Evolutionary conservation across 1,140 invertebrate genomes (phyloP).

Genomic region (Nasonia vitripennis): DNA sequence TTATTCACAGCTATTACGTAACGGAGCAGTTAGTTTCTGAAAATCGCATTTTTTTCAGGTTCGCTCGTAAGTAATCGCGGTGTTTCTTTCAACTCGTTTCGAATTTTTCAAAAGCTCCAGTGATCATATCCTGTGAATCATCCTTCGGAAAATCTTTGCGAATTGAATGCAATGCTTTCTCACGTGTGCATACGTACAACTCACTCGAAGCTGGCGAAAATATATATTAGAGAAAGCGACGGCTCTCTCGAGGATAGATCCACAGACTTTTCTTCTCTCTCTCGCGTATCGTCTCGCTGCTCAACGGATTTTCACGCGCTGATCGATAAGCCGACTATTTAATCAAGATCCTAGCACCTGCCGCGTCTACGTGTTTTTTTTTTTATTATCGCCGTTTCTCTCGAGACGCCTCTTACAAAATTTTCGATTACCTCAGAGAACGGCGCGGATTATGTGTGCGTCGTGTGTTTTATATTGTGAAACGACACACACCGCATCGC

Average conservation of each 20-base stretch:
- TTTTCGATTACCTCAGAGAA: background rate
- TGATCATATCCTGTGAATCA: background rate
- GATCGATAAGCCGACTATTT: background rate
- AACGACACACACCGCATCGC: background rate
- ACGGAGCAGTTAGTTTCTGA: background rate
- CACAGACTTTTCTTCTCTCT: background rate
- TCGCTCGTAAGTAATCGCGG: too few species aligned
- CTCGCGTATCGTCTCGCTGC: too few species aligned
- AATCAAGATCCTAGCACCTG: background rate
- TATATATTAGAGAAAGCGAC: background rate
- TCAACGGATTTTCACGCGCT: background rate
- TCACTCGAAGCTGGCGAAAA: too few species aligned
- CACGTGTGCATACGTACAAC: too few species aligned
- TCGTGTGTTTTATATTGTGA: background rate
- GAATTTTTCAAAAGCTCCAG: background rate
- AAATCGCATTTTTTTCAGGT: background rate
- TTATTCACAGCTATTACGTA: background rate
- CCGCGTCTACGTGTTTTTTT: background rate
- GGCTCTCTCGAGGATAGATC: background rate
- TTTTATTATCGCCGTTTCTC: background rate
- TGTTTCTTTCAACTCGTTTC: background rate
- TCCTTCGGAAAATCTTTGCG: background rate
- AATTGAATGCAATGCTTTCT: background rate
- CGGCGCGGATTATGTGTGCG: background rate
- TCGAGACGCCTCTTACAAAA: background rate